A percentile compares a stretch with the other conserved stretches of the same genome.
phyloP scores from a whole-genome alignment of 2,113 vertebrate species.

The Trogon surrucura region DNA sequence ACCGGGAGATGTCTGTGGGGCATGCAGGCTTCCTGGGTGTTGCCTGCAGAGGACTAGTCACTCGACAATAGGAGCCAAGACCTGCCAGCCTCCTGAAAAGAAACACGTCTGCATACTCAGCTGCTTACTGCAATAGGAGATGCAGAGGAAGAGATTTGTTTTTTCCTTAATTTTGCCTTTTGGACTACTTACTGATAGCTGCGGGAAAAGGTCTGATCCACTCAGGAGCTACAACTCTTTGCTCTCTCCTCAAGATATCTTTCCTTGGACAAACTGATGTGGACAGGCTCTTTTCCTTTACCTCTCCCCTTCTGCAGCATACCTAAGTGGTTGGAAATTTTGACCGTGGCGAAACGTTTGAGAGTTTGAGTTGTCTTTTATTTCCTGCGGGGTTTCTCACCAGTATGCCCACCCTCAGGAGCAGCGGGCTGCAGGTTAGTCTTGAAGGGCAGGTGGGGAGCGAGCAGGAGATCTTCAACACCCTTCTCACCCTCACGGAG shows the following conservation, averaged over 20 bases:
- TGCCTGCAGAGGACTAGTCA: not conserved
- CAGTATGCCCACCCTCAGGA: not conserved
- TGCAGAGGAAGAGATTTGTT: not conserved
- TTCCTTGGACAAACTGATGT: not conserved
- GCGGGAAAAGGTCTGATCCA: not conserved
- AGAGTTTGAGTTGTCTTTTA: not conserved
- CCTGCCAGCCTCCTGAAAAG: not conserved
- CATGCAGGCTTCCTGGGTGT: not conserved
- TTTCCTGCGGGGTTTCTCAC: not conserved
- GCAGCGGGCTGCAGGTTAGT: not conserved
- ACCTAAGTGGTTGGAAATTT: not conserved
- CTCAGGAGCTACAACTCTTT: not conserved
- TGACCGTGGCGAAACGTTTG: fast-evolving
- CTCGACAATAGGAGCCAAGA: not conserved
- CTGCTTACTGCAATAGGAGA: not conserved
- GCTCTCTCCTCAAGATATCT: not conserved
- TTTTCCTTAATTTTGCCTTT: not conserved
- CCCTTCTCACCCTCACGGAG: not conserved
- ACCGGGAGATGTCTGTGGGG: not conserved
- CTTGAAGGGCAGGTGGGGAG: not conserved
- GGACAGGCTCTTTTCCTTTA: not conserved
- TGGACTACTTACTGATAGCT: not conserved
- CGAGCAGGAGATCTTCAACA: not conserved
- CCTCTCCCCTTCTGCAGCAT: not conserved
- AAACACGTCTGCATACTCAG: not conserved